These are phyloP conservation scores for Trichomycterus rosablanca DNA, from an alignment of 2,113 vertebrate species.

Conservation along the genomic window DNA sequence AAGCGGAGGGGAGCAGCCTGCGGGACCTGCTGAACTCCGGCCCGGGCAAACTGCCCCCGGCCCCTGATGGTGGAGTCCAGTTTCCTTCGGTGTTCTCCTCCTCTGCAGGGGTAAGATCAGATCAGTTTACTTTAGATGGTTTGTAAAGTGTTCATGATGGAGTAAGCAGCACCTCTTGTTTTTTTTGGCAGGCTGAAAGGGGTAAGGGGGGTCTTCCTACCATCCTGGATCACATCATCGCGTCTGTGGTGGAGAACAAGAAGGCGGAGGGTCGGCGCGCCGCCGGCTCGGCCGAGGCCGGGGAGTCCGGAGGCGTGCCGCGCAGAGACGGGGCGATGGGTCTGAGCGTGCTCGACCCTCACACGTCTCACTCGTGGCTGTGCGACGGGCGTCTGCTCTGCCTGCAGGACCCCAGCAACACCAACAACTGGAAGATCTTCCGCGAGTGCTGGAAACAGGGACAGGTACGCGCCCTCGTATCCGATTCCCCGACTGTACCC, in stretches of 20 bases:
- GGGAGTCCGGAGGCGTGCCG: conserved; percentile 74
- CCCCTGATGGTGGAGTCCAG: conserved; percentile 82
- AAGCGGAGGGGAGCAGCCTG: conserved; percentile 92
- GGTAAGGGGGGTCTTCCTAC: conserved; percentile 90
- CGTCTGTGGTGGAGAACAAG: conserved; percentile 97
- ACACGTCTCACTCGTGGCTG: conserved; percentile 97
- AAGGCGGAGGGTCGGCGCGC: conserved; percentile 83
- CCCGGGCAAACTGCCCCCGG: conserved; percentile 89
- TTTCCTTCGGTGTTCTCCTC: conserved; percentile 93
- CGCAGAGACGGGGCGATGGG: conserved; percentile 89
- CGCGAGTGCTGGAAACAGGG: conserved; percentile 99
- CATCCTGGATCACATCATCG: conserved; percentile 97
- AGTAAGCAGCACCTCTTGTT: background rate
- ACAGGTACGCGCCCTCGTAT: conserved; percentile 85
- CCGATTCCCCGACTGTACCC: no score
- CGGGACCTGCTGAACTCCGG: conserved; percentile 93
- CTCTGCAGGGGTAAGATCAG: conserved; percentile 77
- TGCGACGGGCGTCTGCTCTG: conserved; percentile 96
- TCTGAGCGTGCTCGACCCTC: conserved; percentile 91
- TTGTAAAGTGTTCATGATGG: no score
- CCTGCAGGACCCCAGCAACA: conserved; percentile 94
- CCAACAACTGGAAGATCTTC: conserved; percentile 99
- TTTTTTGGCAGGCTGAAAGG: conserved; percentile 74
- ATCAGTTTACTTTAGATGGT: background rate
- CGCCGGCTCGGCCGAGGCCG: conserved; percentile 70